phyloP scores from a whole-genome alignment of 2,888 invertebrate species.

The Lomographa bimaculata region DNA sequence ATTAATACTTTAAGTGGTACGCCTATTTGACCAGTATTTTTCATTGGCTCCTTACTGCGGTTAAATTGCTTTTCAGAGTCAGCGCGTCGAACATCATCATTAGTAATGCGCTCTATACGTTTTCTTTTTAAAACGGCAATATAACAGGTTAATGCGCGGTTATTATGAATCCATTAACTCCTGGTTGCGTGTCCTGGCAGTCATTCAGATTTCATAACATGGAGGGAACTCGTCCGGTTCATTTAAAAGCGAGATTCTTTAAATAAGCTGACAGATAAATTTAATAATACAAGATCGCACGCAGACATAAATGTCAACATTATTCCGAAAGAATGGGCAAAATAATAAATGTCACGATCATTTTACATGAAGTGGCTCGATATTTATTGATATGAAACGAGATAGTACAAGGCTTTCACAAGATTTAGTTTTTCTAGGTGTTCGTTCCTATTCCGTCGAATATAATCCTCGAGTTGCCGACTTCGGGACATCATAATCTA shows the following conservation, averaged over 20 bases:
- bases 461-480: no score
- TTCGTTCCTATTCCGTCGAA: no score
- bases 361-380: slow-evolving; percentile 16
- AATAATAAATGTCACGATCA: slow-evolving; percentile 24
- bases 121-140: slow-evolving; percentile 2
- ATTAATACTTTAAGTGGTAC: slow-evolving; percentile 9
- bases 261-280: slow-evolving; percentile 28
- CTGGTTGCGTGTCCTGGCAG: slow-evolving; percentile 8
- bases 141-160: slow-evolving; percentile 10
- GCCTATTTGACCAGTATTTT: slow-evolving; percentile 2
- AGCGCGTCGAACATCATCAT: background rate
- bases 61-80: background rate
- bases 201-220: slow-evolving; percentile 32
- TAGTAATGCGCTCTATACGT: background rate
- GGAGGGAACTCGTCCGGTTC: slow-evolving; percentile 8
- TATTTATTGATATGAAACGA: slow-evolving; percentile 16
- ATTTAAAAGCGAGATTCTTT: slow-evolving; percentile 19
- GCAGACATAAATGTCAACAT: slow-evolving; percentile 32
- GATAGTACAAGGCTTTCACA: no score
- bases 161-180: slow-evolving; percentile 19
- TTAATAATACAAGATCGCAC: slow-evolving; percentile 27
- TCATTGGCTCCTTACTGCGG: no score
- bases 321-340: slow-evolving; percentile 14
- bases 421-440: no score
- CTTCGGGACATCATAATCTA: no score